Base-by-base conservation (phyloP, 1,140 invertebrate genomes). In the Achroia grisella region DNA sequence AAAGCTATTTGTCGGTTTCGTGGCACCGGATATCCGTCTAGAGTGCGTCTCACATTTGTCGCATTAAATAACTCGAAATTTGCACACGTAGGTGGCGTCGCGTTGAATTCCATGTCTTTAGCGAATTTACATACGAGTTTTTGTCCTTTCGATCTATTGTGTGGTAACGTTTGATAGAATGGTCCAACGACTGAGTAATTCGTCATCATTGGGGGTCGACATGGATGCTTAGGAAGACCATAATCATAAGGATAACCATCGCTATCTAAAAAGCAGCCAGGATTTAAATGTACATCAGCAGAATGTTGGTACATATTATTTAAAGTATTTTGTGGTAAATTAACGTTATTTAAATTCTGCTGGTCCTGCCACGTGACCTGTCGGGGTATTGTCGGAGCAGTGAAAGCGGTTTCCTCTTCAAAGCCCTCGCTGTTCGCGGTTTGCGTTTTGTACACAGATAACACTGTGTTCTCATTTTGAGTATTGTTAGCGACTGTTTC, bases 171-270 rank as follows among this genome's bases (percentile, higher is more conserved):
- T 52, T 91, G 87, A 71, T 93, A 93, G 62, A 90, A 92, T 30
- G 88, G 69, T 28, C 71, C 79, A 57, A 86, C 66, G 52, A 82
- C 71, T 47, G 88, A 62, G 75, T 88, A 65, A 82, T 86, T 71
- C 57, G 88, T 73, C 81, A 88, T 70, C 52, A 87, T 63, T 47
- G 86, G 83, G 55, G 88, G 81, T 14, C 88, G 81, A 45, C 73
- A 85, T 4, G 74, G 75, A 17, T 92, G 85, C 62, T 93, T 93
- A 0, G 92, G 93, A 9, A 94, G 75, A 39, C 93, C 94, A 52
- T 93, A 95, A 58, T 95, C 93, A 10, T 93, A 86, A 0, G 93
- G 92, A 69, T 93, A 94, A 0, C 92, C 92, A 44, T 94, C 93
- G 29, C 88, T 89, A 43, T 93, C 93, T 47, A 94, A 80, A 59